Evolutionary conservation across 2,113 vertebrate species (phyloP), one percentile per base, ranked within the genome.

Genomic region (Ageneiosus marmoratus): DNA sequence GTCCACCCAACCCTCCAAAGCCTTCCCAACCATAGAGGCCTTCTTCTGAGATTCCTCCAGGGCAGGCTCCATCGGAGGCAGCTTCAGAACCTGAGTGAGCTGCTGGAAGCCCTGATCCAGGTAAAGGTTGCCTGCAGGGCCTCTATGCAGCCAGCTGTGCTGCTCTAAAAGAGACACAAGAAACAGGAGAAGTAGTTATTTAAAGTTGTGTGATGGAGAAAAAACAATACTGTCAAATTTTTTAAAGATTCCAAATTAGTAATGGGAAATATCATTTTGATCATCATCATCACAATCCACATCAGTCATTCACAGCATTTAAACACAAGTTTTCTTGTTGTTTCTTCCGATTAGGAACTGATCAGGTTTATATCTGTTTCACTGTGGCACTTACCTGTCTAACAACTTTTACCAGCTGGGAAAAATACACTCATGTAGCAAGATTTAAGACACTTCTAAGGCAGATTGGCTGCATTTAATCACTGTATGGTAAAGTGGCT

Each of bases 31-130:
- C 58, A 99, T 93, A 87, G 91, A 92, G 0, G 93, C 87, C 1
- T 91, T 94, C 16, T 29, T 92, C 55, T 82, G 81, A 0, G 96
- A 95, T 0, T 93, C 94, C 84, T 92, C 89, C 89, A 95, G 92
- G 0, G 87, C 92, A 0, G 90, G 84, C 73, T 95, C 94, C 0
- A 91, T 91, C 53, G 89, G 95, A 0, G 96, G 96, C 84, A 99
- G 89, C 90, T 95, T 96, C 82, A 99, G 90, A 84, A 99, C 94
- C 0, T 94, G 93, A 2, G 92, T 92, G 67, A 99, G 93, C 82
- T 96, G 96, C 93, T 99, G 96, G 92, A 97, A 98, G 89, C 93
- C 96, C 93, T 99, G 97, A 60, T 99, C 97, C 93, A 96, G 93
- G 88, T 99, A 99, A 83, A 96, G 89, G 0, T 98, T 97, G 55